Percentiles rank a stretch among this genome's conserved stretches.
Conservation (phyloP, 2,113 vertebrate species). For the Donacobius atricapilla region DNA sequence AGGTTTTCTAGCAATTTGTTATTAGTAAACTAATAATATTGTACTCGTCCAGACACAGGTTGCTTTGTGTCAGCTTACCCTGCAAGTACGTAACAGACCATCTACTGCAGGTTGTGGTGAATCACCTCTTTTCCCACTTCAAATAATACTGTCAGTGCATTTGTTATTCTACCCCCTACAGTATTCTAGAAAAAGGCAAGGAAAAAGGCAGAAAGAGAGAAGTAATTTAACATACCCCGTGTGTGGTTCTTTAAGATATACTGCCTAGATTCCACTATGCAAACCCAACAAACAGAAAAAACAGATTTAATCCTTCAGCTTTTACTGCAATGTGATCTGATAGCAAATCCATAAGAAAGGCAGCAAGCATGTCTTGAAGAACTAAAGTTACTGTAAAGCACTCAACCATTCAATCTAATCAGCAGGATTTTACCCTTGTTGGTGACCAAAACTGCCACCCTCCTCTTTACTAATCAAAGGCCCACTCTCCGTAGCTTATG, state of each 20-base stretch:
- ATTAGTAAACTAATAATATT: not conserved
- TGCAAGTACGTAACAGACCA: not conserved
- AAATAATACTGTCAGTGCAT: not conserved
- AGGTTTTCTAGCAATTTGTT: not conserved
- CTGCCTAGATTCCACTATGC: not conserved
- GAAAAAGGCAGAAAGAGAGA: not conserved
- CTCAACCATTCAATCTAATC: not conserved
- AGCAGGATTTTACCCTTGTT: not conserved
- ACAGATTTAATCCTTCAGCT: not conserved
- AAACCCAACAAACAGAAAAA: not conserved
- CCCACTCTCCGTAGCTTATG: not conserved
- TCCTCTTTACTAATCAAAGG: not conserved
- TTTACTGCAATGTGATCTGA: not conserved
- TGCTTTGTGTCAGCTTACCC: not conserved
- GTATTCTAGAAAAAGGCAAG: not conserved
- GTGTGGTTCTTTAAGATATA: not conserved
- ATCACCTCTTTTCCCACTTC: not conserved
- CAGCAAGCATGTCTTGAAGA: not conserved
- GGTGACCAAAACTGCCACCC: not conserved
- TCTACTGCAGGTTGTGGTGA: accelerated
- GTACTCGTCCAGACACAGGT: not conserved
- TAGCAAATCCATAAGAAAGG: not conserved
- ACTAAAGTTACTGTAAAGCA: not conserved
- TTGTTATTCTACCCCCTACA: not conserved
- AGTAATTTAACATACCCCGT: not conserved